Evolutionary conservation across 2,113 vertebrate species (phyloP).

Genomic region (Platysteira castanea): DNA sequence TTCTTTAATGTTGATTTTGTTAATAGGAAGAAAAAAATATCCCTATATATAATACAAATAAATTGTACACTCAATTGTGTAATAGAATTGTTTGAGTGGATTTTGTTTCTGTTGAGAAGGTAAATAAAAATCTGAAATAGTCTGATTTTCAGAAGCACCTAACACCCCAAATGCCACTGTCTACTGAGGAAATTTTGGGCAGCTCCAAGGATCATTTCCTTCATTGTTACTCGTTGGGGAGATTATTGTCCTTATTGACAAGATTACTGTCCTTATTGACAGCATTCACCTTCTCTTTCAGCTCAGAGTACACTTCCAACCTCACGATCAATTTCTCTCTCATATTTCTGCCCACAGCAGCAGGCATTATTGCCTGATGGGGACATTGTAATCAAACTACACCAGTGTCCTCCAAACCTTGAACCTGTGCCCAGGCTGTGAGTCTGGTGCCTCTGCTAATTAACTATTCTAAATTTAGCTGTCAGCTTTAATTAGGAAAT

Average conservation of each 20-base stretch:
- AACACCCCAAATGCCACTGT: neutral
- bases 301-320: neutral
- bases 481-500: slow-evolving; percentile 57
- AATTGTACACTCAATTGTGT: neutral
- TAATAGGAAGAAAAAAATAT: neutral
- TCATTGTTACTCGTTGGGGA: neutral
- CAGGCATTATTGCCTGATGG: neutral
- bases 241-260: neutral
- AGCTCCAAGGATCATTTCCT: neutral
- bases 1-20: slow-evolving; percentile 4
- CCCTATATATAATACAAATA: neutral
- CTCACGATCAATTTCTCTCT: slow-evolving; percentile 11
- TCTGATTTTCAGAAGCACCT: neutral
- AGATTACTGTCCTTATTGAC: neutral
- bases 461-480: slow-evolving; percentile 41
- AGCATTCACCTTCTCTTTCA: neutral
- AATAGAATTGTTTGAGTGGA: neutral
- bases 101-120: neutral
- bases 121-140: neutral
- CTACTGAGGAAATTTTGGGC: neutral
- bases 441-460: slow-evolving; percentile 27
- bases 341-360: slow-evolving; percentile 5
- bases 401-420: slow-evolving; percentile 32
- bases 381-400: neutral
- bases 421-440: slow-evolving; percentile 42